A percentile compares a stretch with the other conserved stretches of the same genome.
These are phyloP conservation scores for Aricia agestis DNA, from an alignment of 1,140 invertebrate species.

Conservation along the genomic window DNA sequence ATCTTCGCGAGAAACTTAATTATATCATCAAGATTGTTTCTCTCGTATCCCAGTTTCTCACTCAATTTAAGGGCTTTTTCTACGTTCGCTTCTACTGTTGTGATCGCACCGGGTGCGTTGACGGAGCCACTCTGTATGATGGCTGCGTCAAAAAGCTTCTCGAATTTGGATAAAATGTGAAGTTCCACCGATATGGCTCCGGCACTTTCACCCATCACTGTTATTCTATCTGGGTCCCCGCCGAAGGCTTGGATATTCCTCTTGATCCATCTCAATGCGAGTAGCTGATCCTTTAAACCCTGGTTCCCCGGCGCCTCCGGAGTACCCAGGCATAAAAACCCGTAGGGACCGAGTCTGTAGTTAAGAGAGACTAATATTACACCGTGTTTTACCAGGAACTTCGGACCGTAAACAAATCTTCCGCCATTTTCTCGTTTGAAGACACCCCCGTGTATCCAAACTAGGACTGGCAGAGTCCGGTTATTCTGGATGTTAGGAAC, in stretches of 20 bases:
- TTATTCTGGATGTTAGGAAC: background rate
- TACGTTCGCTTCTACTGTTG: conserved; percentile 15
- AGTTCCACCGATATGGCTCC: conserved; percentile 26
- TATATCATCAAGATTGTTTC: conserved; percentile 16
- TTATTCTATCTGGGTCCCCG: conserved; percentile 21
- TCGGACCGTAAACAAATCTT: conserved; percentile 20
- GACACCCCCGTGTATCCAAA: conserved; percentile 27
- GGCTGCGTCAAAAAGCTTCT: conserved; percentile 26
- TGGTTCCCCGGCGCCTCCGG: conserved; percentile 26
- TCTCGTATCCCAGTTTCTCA: conserved; percentile 20
- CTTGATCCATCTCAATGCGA: conserved; percentile 27
- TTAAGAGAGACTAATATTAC: conserved; percentile 25
- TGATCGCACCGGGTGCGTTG: conserved; percentile 19
- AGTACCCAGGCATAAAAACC: conserved; percentile 25
- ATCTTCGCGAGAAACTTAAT: conserved; percentile 17
- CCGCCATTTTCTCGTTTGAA: conserved; percentile 19
- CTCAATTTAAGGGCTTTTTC: conserved; percentile 17
- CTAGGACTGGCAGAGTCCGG: conserved; percentile 10
- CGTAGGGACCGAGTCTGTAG: conserved; percentile 26
- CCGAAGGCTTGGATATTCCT: conserved; percentile 26
- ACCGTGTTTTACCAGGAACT: conserved; percentile 21
- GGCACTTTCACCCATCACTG: conserved; percentile 23
- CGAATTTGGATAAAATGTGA: conserved; percentile 20
- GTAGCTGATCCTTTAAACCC: conserved; percentile 23
- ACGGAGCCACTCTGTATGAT: conserved; percentile 25